Evolutionary conservation across 2,888 invertebrate species (phyloP).

Genomic region (Trissolcus japonicus): DNA sequence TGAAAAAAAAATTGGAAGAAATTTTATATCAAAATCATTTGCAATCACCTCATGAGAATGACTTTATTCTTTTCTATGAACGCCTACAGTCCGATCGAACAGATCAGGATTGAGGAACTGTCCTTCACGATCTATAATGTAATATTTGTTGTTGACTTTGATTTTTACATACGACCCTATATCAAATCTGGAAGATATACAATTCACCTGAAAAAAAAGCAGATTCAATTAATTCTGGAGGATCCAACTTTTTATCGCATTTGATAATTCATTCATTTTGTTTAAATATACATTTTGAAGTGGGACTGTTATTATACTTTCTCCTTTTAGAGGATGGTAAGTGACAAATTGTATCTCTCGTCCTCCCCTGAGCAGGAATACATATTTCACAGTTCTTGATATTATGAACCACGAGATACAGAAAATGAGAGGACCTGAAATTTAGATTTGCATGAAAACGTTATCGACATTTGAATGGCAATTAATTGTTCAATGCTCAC

Average conservation of each 20-base stretch:
- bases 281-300: constrained; percentile 5
- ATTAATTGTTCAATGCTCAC: neutral
- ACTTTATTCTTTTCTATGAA: neutral
- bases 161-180: neutral
- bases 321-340: constrained; percentile 19
- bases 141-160: constrained; percentile 1
- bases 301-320: neutral
- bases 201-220: neutral
- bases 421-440: constrained; percentile 8
- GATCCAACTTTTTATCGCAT: neutral
- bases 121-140: constrained; percentile 9
- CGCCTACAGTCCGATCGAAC: constrained; percentile 16
- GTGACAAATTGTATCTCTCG: constrained; percentile 13
- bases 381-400: constrained; percentile 8
- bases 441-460: constrained; percentile 1
- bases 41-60: neutral
- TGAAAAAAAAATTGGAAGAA: too few species aligned
- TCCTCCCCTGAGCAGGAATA: constrained; percentile 21
- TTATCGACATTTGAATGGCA: neutral
- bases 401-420: neutral
- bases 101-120: constrained; percentile 1
- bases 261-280: neutral
- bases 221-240: neutral
- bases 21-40: neutral
- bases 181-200: neutral